These are phyloP conservation scores for Drosophila tropicalis DNA, from an alignment of 1,140 invertebrate species.

Conservation along the genomic window DNA sequence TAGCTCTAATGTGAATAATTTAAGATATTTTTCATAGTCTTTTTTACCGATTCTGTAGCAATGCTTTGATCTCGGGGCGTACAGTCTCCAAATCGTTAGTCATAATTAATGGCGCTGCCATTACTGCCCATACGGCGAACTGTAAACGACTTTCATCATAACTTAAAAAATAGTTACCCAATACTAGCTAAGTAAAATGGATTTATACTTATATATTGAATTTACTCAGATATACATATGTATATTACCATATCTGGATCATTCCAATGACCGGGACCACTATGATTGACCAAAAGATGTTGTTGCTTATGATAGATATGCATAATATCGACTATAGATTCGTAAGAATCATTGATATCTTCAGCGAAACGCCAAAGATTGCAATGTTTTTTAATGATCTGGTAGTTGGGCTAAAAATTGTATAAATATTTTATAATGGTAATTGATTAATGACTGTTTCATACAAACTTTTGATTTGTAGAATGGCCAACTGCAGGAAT, in stretches of 20 bases:
- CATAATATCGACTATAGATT: slow-evolving; percentile 93
- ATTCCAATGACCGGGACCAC: slow-evolving; percentile 98
- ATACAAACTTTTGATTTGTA: slow-evolving; percentile 91
- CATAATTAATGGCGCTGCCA: slow-evolving; percentile 98
- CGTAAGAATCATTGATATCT: slow-evolving; percentile 97
- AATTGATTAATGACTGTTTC: slow-evolving; percentile 70
- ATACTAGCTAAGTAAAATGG: slow-evolving; percentile 88
- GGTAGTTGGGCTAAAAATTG: slow-evolving; percentile 91
- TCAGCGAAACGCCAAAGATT: slow-evolving; percentile 98
- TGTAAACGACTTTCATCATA: slow-evolving; percentile 97
- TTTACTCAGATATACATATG: slow-evolving; percentile 15
- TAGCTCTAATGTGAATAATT: too few species aligned
- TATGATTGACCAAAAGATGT: slow-evolving; percentile 91
- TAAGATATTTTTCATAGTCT: background rate
- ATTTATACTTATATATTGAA: background rate
- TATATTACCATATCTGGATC: slow-evolving; percentile 96
- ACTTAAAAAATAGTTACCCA: slow-evolving; percentile 97
- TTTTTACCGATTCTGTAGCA: slow-evolving; percentile 90
- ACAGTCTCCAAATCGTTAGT: slow-evolving; percentile 97
- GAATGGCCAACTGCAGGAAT: slow-evolving; percentile 98
- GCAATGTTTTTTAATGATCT: slow-evolving; percentile 92
- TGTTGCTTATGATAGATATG: slow-evolving; percentile 96
- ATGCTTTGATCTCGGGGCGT: slow-evolving; percentile 93
- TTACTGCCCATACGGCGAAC: slow-evolving; percentile 98
- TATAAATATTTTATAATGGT: background rate